A percentile compares a stretch with the other conserved stretches of the same genome.
These are phyloP conservation scores for Elaphurus davidianus DNA, from an alignment of 2,113 vertebrate genomes.

Conservation along the genomic window DNA sequence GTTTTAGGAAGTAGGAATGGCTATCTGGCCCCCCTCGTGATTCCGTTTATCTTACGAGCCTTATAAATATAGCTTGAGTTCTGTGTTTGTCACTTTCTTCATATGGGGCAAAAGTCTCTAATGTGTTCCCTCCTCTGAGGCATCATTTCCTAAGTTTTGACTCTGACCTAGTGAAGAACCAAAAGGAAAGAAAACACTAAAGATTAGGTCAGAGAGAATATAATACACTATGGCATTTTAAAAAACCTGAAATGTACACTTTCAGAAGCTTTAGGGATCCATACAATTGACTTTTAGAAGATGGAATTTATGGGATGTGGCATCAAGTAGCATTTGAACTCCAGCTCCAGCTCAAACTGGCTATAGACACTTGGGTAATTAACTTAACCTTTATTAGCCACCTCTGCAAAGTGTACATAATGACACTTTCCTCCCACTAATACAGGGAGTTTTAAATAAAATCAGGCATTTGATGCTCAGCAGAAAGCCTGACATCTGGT, in stretches of 20 bases:
- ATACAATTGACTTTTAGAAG: neutral
- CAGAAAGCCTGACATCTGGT: neutral
- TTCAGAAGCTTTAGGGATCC: neutral
- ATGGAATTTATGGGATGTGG: neutral
- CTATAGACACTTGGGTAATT: neutral
- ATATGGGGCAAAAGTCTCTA: neutral
- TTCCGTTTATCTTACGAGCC: neutral
- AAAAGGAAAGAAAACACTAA: neutral
- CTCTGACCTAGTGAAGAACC: neutral
- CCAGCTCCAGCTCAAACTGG: neutral
- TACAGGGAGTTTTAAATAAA: neutral
- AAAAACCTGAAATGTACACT: neutral
- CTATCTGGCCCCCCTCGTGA: fast-evolving
- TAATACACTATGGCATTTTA: neutral
- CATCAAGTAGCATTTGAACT: neutral
- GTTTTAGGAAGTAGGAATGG: neutral
- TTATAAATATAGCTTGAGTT: neutral
- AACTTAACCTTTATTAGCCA: neutral
- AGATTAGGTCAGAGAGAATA: neutral
- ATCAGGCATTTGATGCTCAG: neutral
- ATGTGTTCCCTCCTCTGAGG: neutral
- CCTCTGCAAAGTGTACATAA: neutral
- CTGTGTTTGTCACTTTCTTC: neutral
- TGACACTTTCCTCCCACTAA: neutral
- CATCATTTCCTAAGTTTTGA: neutral